phyloP scores from a whole-genome alignment of 1,140 invertebrate genomes.

The Lordiphosa stackelbergi region DNA sequence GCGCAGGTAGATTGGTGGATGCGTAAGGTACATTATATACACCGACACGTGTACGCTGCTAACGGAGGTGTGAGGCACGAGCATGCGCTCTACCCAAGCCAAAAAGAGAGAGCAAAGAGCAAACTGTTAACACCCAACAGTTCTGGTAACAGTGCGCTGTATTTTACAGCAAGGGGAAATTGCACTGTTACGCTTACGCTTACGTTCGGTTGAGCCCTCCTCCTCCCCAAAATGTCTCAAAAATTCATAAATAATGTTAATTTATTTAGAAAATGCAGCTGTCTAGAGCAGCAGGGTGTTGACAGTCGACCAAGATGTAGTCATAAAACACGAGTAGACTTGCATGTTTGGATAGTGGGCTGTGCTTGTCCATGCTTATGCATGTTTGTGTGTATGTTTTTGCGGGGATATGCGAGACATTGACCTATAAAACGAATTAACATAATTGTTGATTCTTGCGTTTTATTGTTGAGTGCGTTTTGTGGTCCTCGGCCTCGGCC shows the following conservation, averaged over 20 bases:
- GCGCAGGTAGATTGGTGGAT: slow-evolving; percentile 77
- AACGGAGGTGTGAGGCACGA: slow-evolving; percentile 37
- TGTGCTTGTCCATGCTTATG: neutral
- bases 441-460: slow-evolving; percentile 66
- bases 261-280: slow-evolving; percentile 48
- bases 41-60: slow-evolving; percentile 50
- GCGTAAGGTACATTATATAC: slow-evolving; percentile 74
- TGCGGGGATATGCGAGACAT: slow-evolving; percentile 41
- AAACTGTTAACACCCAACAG: slow-evolving; percentile 10
- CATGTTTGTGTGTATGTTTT: slow-evolving; percentile 1
- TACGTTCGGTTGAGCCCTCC: slow-evolving; percentile 2
- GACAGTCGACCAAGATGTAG: slow-evolving; percentile 44
- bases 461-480: slow-evolving; percentile 57
- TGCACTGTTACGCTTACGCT: slow-evolving; percentile 4
- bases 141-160: slow-evolving; percentile 2
- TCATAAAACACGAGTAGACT: slow-evolving; percentile 36
- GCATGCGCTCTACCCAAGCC: slow-evolving; percentile 43
- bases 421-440: slow-evolving; percentile 67
- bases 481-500: slow-evolving; percentile 2
- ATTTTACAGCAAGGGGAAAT: slow-evolving; percentile 50
- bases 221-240: slow-evolving; percentile 9
- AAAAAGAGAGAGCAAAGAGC: slow-evolving; percentile 10
- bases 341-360: slow-evolving; percentile 4
- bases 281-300: slow-evolving; percentile 32
- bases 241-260: slow-evolving; percentile 58